Evolutionary conservation across 2,113 vertebrate species (phyloP).

Genomic region (Gila orcuttii): DNA sequence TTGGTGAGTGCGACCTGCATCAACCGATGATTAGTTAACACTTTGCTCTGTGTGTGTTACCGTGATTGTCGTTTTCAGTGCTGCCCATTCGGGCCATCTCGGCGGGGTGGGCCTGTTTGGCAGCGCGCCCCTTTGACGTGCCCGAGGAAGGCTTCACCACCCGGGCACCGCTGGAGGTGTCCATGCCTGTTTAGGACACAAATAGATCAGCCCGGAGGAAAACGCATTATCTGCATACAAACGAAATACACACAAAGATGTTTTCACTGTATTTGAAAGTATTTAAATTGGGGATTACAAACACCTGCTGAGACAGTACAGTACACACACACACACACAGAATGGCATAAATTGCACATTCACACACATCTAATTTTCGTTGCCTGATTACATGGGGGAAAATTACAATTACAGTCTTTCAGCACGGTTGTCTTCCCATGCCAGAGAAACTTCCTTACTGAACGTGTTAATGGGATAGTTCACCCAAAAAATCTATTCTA

Average conservation of each 20-base stretch:
- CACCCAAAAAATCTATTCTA: not conserved
- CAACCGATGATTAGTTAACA: not conserved
- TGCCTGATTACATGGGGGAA: not conserved
- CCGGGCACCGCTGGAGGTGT: constrained; percentile 83
- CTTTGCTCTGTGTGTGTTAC: constrained; percentile 64
- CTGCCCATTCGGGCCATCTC: constrained; percentile 75
- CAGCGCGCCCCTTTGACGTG: constrained; percentile 76
- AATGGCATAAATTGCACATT: not conserved
- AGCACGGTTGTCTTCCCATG: not conserved
- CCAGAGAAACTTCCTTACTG: not conserved
- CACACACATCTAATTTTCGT: not conserved
- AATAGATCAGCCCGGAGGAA: constrained; percentile 43
- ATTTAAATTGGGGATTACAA: not conserved
- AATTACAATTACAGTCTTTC: constrained; percentile 7
- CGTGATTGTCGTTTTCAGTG: constrained; percentile 79
- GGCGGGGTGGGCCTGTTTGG: constrained; percentile 78
- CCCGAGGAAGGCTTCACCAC: constrained; percentile 83
- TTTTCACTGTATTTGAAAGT: constrained; percentile 20
- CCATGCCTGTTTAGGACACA: constrained; percentile 82
- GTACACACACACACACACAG: not conserved
- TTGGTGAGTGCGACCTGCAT: not conserved
- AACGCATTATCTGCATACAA: not conserved
- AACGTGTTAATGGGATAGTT: not conserved
- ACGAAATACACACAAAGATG: constrained; percentile 12
- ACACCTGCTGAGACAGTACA: not conserved